Evolutionary conservation across 2,113 vertebrate species (phyloP).

Genomic region (Spea multiplicata): DNA sequence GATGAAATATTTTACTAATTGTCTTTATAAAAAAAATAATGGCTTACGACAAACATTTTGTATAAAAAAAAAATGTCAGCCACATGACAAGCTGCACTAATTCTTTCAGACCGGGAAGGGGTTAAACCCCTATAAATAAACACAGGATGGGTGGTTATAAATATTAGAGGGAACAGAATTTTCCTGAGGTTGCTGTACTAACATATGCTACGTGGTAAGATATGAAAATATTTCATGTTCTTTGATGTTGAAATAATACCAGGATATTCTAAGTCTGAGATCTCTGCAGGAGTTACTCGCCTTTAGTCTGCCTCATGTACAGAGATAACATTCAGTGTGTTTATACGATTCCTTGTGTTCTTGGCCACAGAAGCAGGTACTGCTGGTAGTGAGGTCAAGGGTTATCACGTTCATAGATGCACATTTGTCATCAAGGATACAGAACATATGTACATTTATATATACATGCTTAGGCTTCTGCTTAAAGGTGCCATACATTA

Average conservation of each 20-base stretch:
- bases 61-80: background rate
- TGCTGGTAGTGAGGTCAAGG: conserved; percentile 59
- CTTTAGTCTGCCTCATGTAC: conserved; percentile 56
- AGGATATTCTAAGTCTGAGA: conserved; percentile 60
- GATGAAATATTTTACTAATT: too few relatives aligned
- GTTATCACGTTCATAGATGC: conserved; percentile 54
- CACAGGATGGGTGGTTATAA: conserved; percentile 47
- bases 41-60: too few relatives aligned
- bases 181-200: conserved; percentile 21
- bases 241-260: conserved; percentile 61
- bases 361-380: conserved; percentile 59
- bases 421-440: conserved; percentile 59
- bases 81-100: background rate
- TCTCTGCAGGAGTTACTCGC: conserved; percentile 53
- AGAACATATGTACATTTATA: conserved; percentile 18
- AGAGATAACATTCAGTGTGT: conserved; percentile 63
- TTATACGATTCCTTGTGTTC: conserved; percentile 55
- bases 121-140: conserved; percentile 33
- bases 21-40: too few relatives aligned
- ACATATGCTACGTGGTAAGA: conserved; percentile 31
- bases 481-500: too few relatives aligned
- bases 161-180: conserved; percentile 34
- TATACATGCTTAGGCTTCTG: too few relatives aligned
- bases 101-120: conserved; percentile 12
- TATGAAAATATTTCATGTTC: conserved; percentile 48